These are phyloP conservation scores for Ligdia adustata DNA, from an alignment of 2,888 invertebrate species.

Conservation along the genomic window DNA sequence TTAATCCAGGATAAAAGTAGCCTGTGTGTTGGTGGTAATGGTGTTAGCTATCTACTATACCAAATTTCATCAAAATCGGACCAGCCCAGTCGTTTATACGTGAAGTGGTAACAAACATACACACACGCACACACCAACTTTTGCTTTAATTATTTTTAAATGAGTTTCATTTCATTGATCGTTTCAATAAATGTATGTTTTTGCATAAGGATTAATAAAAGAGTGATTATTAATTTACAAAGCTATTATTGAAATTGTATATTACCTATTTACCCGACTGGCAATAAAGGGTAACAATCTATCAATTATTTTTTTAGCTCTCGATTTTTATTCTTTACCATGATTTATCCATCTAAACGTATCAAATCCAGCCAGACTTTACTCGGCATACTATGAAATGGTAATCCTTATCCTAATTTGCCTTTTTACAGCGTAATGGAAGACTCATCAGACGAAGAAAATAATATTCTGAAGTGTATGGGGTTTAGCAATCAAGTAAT, in stretches of 20 bases:
- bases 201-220: background rate
- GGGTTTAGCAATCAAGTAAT: too few species aligned
- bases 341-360: too few species aligned
- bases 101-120: background rate
- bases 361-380: too few species aligned
- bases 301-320: background rate
- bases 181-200: background rate
- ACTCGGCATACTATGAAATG: too few species aligned
- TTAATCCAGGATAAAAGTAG: background rate
- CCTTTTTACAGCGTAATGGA: too few species aligned
- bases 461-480: too few species aligned
- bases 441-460: too few species aligned
- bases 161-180: background rate
- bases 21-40: background rate
- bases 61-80: background rate
- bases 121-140: background rate
- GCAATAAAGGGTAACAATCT: background rate
- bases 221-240: background rate
- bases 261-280: background rate
- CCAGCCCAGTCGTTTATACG: background rate
- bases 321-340: background rate
- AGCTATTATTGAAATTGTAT: background rate
- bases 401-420: too few species aligned
- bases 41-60: background rate
- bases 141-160: background rate